Percentiles rank a stretch among this genome's conserved stretches.
These are phyloP conservation scores for Eucidaris tribuloides DNA, from an alignment of 35 echinoderm and acorn worm genomes.

Conservation along the genomic window DNA sequence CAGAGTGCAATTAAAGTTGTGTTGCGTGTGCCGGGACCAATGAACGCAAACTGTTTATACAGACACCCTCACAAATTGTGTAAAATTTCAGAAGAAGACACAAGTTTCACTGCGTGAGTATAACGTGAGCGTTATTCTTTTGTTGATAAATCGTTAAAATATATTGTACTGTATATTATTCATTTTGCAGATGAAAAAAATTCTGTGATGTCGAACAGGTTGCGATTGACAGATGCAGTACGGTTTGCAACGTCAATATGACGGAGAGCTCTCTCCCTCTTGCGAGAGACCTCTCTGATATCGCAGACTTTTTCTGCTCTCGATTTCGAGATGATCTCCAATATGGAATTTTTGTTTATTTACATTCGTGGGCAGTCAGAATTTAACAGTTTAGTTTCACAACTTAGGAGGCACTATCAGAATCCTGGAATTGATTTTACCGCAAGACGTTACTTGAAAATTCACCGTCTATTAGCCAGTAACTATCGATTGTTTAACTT, in stretches of 20 bases:
- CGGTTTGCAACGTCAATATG: too few species aligned
- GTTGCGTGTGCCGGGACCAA: constrained; percentile 76
- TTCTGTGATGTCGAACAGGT: neutral
- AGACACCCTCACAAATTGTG: constrained; percentile 50
- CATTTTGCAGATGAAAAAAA: neutral
- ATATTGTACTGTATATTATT: neutral
- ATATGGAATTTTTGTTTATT: too few species aligned
- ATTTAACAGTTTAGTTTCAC: too few species aligned
- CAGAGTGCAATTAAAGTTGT: constrained; percentile 88
- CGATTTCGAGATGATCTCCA: too few species aligned
- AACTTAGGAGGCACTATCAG: neutral
- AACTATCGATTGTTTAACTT: neutral
- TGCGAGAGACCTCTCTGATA: too few species aligned
- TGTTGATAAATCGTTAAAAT: neutral
- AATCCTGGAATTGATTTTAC: too few species aligned
- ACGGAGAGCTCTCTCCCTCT: too few species aligned
- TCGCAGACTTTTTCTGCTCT: neutral
- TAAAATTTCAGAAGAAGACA: constrained; percentile 52
- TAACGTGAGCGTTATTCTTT: neutral
- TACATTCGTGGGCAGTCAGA: too few species aligned
- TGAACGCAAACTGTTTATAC: constrained; percentile 62
- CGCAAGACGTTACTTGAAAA: too few species aligned
- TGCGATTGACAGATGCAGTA: too few species aligned
- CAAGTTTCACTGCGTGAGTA: constrained; percentile 72
- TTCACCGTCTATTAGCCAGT: too few species aligned